These are phyloP conservation scores for Ruditapes philippinarum DNA, from an alignment of 1,140 invertebrate species.

Conservation along the genomic window DNA sequence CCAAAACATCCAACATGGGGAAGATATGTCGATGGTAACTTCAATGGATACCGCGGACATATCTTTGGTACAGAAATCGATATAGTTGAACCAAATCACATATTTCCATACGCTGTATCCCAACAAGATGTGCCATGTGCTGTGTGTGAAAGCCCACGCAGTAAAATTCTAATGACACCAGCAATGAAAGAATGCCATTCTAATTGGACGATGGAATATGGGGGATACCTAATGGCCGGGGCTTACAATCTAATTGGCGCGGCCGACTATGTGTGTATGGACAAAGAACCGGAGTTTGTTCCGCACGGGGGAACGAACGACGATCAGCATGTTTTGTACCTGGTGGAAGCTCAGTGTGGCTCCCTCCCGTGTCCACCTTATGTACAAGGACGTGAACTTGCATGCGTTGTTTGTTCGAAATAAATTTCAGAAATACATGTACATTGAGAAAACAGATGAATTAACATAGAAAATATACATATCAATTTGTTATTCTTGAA, in stretches of 20 bases:
- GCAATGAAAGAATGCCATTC: conserved; percentile 49
- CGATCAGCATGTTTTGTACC: conserved; percentile 66
- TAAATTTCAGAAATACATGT: no score
- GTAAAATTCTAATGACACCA: conserved; percentile 63
- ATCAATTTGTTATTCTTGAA: no score
- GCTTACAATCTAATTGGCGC: neutral
- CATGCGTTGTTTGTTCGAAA: conserved; percentile 75
- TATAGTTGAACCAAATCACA: neutral
- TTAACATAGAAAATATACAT: no score
- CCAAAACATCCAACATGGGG: conserved; percentile 28
- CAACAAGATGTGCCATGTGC: conserved; percentile 65
- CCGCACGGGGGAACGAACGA: conserved; percentile 24
- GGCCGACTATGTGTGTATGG: conserved; percentile 67
- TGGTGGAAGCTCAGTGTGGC: conserved; percentile 57
- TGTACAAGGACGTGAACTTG: conserved; percentile 61
- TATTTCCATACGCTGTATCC: neutral
- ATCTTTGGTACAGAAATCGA: conserved; percentile 69
- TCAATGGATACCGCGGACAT: neutral
- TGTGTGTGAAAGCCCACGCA: conserved; percentile 46
- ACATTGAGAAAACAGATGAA: no score
- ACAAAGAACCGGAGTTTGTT: conserved; percentile 57
- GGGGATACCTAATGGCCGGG: conserved; percentile 68
- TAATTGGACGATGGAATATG: conserved; percentile 67
- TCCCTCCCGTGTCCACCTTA: conserved; percentile 57
- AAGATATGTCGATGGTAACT: conserved; percentile 1